These are phyloP conservation scores for Mus caroli DNA, from an alignment of 2,797 vertebrate species.

Conservation along the genomic window DNA sequence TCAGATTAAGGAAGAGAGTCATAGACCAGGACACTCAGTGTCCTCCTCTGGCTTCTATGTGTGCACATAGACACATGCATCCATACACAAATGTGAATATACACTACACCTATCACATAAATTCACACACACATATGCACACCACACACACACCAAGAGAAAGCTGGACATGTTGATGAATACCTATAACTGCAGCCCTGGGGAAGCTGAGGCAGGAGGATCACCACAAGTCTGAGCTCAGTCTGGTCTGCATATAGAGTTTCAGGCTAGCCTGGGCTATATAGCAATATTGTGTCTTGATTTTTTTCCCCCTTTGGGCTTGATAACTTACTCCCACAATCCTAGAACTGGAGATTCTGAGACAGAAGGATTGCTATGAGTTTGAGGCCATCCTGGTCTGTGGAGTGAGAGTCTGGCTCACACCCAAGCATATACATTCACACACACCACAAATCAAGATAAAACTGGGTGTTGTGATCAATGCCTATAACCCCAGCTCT, in stretches of 20 bases:
- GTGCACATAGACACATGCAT: not conserved
- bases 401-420: too few species aligned
- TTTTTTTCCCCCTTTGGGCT: too few species aligned
- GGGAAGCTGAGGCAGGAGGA: not conserved
- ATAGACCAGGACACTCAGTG: too few species aligned
- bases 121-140: not conserved
- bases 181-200: not conserved
- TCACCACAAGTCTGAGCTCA: not conserved
- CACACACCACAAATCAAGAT: not conserved
- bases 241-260: not conserved
- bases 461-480: not conserved
- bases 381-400: too few species aligned
- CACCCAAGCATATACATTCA: too few species aligned
- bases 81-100: not conserved
- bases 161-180: not conserved
- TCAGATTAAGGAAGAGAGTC: not conserved
- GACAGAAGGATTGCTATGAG: too few species aligned
- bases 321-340: not conserved
- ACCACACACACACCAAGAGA: too few species aligned
- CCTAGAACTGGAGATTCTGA: not conserved
- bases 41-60: not conserved
- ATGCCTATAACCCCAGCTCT: not conserved
- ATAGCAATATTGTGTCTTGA: not conserved
- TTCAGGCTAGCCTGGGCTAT: not conserved
- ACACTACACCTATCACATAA: not conserved